A percentile compares a stretch with the other conserved stretches of the same genome.
Conservation (phyloP, 2,113 vertebrate species). For the Actenoides hombroni region DNA sequence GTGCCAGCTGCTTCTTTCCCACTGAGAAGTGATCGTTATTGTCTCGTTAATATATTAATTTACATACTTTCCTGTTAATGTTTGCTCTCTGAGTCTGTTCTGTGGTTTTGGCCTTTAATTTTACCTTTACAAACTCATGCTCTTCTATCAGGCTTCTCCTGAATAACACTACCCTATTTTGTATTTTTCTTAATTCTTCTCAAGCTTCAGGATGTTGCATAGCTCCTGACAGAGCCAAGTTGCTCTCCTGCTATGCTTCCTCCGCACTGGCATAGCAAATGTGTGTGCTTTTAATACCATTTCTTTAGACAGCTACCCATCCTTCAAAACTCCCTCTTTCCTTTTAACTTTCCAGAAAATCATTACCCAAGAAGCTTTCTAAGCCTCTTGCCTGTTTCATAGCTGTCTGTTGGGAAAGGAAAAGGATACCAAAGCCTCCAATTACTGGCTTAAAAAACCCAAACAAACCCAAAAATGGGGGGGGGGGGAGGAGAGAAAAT, state of each 20-base stretch:
- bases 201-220: neutral
- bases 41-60: neutral
- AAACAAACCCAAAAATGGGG: no score
- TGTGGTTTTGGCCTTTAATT: neutral
- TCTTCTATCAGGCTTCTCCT: neutral
- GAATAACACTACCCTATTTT: neutral
- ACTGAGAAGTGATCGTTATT: neutral
- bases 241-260: constrained; percentile 20
- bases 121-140: neutral
- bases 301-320: neutral
- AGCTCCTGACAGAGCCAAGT: neutral
- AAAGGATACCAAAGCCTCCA: neutral
- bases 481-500: no score
- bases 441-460: neutral
- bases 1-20: neutral
- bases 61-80: neutral
- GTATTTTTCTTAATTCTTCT: neutral
- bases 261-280: neutral
- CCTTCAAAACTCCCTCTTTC: neutral
- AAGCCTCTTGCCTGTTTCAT: neutral
- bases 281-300: neutral
- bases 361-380: neutral
- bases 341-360: neutral
- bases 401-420: neutral
- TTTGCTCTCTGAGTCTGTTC: neutral